phyloP scores from a whole-genome alignment of 1,140 invertebrate genomes.

The Belonocnema kinseyi region DNA sequence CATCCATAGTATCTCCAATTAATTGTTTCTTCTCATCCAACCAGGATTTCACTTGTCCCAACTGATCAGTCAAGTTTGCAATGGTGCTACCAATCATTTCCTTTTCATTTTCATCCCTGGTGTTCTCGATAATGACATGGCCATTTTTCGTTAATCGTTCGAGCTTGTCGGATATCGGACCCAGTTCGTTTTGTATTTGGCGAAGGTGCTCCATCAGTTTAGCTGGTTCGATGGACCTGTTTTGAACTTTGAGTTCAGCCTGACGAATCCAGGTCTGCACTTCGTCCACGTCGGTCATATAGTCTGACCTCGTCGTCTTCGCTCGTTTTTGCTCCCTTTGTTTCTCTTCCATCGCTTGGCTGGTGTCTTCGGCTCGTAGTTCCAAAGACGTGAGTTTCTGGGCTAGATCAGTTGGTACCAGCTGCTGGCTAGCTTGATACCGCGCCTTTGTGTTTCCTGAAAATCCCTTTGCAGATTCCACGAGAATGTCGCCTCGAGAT shows the following conservation, averaged over 20 bases:
- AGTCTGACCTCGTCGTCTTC: slow-evolving; percentile 86
- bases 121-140: slow-evolving; percentile 86
- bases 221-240: slow-evolving; percentile 85
- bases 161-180: slow-evolving; percentile 83
- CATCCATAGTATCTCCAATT: slow-evolving; percentile 90
- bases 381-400: slow-evolving; percentile 86
- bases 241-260: slow-evolving; percentile 88
- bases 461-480: slow-evolving; percentile 79
- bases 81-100: slow-evolving; percentile 86
- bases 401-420: slow-evolving; percentile 84
- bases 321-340: slow-evolving; percentile 90
- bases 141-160: slow-evolving; percentile 87
- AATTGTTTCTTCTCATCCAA: slow-evolving; percentile 89
- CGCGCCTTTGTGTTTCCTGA: slow-evolving; percentile 80
- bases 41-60: slow-evolving; percentile 84
- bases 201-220: slow-evolving; percentile 86
- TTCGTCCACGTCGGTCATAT: slow-evolving; percentile 85
- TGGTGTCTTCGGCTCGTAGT: slow-evolving; percentile 86
- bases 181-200: slow-evolving; percentile 85
- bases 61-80: slow-evolving; percentile 84
- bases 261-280: slow-evolving; percentile 88
- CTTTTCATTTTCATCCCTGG: slow-evolving; percentile 85
- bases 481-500: slow-evolving; percentile 75
- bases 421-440: slow-evolving; percentile 81
- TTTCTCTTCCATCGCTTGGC: slow-evolving; percentile 89